phyloP scores from a whole-genome alignment of 2,113 vertebrate genomes.

The Romanogobio albipinnatus region DNA sequence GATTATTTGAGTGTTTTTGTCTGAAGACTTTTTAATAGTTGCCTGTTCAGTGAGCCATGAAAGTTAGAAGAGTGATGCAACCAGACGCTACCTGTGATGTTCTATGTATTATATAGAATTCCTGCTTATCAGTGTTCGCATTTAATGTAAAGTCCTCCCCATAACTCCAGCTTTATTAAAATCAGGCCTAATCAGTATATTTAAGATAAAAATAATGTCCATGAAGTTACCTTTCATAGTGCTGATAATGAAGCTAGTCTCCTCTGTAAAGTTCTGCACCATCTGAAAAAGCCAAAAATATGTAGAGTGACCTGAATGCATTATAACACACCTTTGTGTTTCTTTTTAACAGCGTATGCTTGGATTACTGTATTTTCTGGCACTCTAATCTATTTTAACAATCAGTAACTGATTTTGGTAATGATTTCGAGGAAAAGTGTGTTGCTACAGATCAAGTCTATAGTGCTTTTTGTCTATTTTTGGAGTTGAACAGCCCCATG shows the following conservation, averaged over 20 bases:
- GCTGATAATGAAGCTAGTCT: conserved; percentile 89
- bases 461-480: not conserved
- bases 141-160: conserved; percentile 1
- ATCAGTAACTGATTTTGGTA: not conserved
- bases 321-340: not conserved
- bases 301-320: not conserved
- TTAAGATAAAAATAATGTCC: not conserved
- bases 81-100: not conserved
- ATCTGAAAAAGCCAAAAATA: conserved; percentile 77
- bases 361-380: not conserved
- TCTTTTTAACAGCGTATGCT: not conserved
- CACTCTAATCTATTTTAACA: not conserved
- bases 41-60: not conserved
- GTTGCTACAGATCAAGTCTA: not conserved
- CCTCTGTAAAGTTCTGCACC: conserved; percentile 93
- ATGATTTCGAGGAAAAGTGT: not conserved
- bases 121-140: not conserved
- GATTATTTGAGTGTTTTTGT: not conserved
- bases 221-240: conserved; percentile 83
- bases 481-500: not conserved
- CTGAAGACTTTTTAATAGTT: not conserved
- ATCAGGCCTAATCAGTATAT: not conserved
- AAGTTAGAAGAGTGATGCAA: not conserved
- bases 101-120: not conserved
- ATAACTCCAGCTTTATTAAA: not conserved